Conservation (phyloP, 2,888 invertebrate species). For the Noctua janthe region DNA sequence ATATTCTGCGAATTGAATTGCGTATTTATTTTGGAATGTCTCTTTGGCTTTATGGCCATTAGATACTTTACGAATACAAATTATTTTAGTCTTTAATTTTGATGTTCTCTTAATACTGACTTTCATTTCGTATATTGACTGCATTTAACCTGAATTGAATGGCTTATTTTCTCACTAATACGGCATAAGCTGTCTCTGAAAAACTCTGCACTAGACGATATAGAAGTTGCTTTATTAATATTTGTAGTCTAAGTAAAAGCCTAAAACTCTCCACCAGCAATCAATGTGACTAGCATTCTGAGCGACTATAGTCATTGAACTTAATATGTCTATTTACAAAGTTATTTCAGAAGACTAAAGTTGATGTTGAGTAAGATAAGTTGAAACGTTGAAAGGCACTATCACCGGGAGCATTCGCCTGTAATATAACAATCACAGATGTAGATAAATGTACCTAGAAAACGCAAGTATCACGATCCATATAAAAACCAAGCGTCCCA, state of each 20-base stretch:
- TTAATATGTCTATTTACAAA: not conserved
- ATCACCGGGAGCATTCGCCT: not conserved
- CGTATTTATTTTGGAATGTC: slow-evolving; percentile 49
- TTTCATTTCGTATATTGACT: not conserved
- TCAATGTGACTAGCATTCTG: not conserved
- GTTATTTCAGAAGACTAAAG: not conserved
- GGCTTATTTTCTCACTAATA: not conserved
- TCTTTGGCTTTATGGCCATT: slow-evolving; percentile 23
- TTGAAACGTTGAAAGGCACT: not conserved
- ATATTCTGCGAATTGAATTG: slow-evolving; percentile 47
- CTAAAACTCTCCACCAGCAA: not conserved
- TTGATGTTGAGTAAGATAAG: not conserved
- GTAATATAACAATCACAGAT: no score
- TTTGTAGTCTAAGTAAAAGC: not conserved
- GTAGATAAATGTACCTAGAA: no score
- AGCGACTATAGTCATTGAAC: not conserved
- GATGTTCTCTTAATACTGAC: not conserved
- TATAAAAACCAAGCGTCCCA: no score
- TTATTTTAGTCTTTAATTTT: slow-evolving; percentile 6
- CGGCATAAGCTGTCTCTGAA: no score
- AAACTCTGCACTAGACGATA: not conserved
- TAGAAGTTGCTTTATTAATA: not conserved
- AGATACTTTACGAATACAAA: slow-evolving; percentile 17
- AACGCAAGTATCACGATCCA: no score
- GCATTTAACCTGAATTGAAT: not conserved